These are phyloP conservation scores for Drosophila paucipuncta DNA, from an alignment of 2,888 invertebrate species.

Conservation along the genomic window DNA sequence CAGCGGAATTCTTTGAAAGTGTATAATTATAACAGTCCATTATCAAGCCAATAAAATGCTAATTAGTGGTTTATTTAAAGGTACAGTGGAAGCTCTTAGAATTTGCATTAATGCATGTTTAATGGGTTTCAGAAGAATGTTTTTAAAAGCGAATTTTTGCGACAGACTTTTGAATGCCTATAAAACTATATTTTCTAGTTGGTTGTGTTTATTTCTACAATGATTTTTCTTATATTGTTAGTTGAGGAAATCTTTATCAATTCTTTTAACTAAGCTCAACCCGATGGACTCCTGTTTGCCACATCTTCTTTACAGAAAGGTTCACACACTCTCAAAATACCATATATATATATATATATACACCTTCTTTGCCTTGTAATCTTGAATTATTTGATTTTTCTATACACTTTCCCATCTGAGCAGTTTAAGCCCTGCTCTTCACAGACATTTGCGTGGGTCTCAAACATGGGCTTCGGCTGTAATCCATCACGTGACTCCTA, in stretches of 20 bases:
- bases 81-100: neutral
- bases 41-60: constrained; percentile 3
- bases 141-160: no score
- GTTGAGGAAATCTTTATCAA: neutral
- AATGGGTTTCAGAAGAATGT: neutral
- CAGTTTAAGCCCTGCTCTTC: constrained; percentile 9
- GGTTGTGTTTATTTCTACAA: neutral
- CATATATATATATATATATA: no score
- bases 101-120: neutral
- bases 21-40: neutral
- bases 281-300: neutral
- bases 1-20: neutral
- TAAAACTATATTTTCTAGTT: neutral
- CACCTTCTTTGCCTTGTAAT: neutral
- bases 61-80: neutral
- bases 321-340: neutral
- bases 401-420: constrained; percentile 28
- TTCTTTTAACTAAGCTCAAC: neutral
- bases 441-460: constrained; percentile 35
- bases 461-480: constrained; percentile 20
- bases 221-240: neutral
- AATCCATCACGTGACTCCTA: constrained; percentile 58
- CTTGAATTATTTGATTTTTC: neutral
- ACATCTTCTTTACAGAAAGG: neutral
- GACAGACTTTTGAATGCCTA: neutral